phyloP scores from a whole-genome alignment of 2,888 invertebrate species.

The Catocala fraxini region DNA sequence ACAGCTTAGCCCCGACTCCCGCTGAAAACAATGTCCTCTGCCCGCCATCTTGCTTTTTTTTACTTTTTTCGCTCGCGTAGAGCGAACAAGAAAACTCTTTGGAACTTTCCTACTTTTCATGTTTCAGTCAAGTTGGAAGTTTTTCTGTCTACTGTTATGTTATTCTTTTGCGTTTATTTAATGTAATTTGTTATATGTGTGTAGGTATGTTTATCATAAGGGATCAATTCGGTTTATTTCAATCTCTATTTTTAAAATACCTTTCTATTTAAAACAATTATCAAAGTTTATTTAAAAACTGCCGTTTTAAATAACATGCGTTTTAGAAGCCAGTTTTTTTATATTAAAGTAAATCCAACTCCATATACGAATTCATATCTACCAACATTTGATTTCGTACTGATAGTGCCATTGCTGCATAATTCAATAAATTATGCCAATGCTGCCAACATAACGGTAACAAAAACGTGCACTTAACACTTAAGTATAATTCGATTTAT shows the following conservation, averaged over 20 bases:
- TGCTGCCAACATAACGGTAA: slow-evolving; percentile 7
- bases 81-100: slow-evolving; percentile 57
- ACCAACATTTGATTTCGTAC: too few relatives aligned
- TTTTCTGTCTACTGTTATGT: slow-evolving; percentile 35
- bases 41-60: slow-evolving; percentile 56
- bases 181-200: neutral
- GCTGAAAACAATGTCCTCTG: slow-evolving; percentile 71
- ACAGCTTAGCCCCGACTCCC: slow-evolving; percentile 72
- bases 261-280: too few relatives aligned
- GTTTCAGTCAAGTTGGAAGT: slow-evolving; percentile 44
- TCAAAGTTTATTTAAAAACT: too few relatives aligned
- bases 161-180: slow-evolving; percentile 24
- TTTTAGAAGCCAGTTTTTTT: too few relatives aligned
- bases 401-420: neutral
- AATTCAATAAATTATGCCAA: neutral
- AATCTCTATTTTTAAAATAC: too few relatives aligned
- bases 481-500: slow-evolving; percentile 66
- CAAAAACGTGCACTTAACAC: slow-evolving; percentile 50
- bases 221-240: too few relatives aligned
- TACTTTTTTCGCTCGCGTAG: slow-evolving; percentile 54
- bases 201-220: neutral
- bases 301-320: too few relatives aligned
- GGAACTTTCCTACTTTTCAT: slow-evolving; percentile 54
- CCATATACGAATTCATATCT: too few relatives aligned
- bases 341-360: too few relatives aligned